phyloP scores from a whole-genome alignment of 2,797 vertebrate genomes.

The Adrianichthys oophorus region DNA sequence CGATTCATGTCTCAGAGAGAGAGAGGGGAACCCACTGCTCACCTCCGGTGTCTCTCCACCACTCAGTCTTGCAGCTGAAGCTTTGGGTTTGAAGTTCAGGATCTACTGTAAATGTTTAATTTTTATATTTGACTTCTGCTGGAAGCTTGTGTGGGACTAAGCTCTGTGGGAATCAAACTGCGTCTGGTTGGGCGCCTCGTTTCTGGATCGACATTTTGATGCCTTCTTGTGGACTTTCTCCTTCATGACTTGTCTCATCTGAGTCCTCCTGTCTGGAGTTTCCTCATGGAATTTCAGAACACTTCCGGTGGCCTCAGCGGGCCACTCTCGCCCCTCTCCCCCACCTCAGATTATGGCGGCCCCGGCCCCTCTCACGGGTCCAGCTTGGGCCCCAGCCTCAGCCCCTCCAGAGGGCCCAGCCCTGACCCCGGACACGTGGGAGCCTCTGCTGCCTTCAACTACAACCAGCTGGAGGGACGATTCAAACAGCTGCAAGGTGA shows the following conservation, averaged over 20 bases:
- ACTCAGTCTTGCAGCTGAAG: constrained; percentile 1
- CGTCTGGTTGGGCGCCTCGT: too few species aligned
- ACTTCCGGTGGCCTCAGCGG: constrained; percentile 72
- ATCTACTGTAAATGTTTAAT: too few species aligned
- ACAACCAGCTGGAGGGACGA: constrained; percentile 94
- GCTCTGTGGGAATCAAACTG: too few species aligned
- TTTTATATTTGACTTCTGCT: too few species aligned
- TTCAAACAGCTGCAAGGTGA: constrained; percentile 98
- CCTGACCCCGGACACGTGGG: constrained; percentile 68
- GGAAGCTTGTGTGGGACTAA: too few species aligned
- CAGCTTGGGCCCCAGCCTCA: constrained; percentile 58
- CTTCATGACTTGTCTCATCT: constrained; percentile 14
- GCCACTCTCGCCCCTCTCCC: constrained; percentile 68
- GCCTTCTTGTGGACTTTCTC: neutral
- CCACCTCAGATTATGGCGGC: constrained; percentile 49
- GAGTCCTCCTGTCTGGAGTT: constrained; percentile 23
- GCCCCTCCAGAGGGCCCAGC: constrained; percentile 47
- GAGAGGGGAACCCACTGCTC: neutral
- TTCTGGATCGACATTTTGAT: neutral
- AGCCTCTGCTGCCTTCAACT: constrained; percentile 87
- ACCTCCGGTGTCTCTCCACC: constrained; percentile 1
- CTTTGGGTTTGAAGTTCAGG: too few species aligned
- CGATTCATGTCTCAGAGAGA: constrained; percentile 20
- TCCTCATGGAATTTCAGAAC: constrained; percentile 90
- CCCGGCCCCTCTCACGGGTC: constrained; percentile 50